Base-by-base conservation (phyloP, 2,113 vertebrate species). In the Alosa alosa region DNA sequence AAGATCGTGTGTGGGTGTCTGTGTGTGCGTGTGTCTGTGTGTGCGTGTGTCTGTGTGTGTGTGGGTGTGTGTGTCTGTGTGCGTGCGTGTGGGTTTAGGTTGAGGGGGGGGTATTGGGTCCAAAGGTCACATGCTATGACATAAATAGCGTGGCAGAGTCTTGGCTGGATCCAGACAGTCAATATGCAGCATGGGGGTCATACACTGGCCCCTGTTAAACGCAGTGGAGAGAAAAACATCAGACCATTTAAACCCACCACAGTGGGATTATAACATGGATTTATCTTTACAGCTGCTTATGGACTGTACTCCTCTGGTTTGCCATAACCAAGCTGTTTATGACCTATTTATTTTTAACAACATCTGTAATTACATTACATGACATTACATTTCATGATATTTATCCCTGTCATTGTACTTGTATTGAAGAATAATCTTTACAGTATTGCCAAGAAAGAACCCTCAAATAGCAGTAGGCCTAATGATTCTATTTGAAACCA, bases 21-120 rank as follows among this genome's bases (percentile, higher is more conserved):
- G 81, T 82, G 31, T 55, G 46, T 85, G 46, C 41, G 72, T 36
- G 75, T 64, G 78, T 47, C 39, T 82, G 50, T 20, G 84, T 81
- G 46, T 57, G 36, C 46, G 49, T 45, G 46, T 81, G 10, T n/a
- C n/a, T 20, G 84, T 81, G 46, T 57, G 36, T 60, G 49, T 45
- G 46, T 81, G 10, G 82, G 22, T 64, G 44, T 68, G 41, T 36
- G 81, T 82, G 31, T 55, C 46, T 81, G 68, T 81, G 84, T 60
- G 49, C 18, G 46, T 81, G 36, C 22, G 57, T 64, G 57, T 64
- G 57, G 6, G 20, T 57, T 57, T 57, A 49, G 52, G 52, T 25
- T 64, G 20, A n/a, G 22, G 57, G 57, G 57, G 57, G 57, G n/a
- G 22, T 5, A 60, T 1, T 60, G 57, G 57, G 20, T 4, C 5